Conservation (phyloP, 1,140 invertebrate species). For the Ooceraea biroi region DNA sequence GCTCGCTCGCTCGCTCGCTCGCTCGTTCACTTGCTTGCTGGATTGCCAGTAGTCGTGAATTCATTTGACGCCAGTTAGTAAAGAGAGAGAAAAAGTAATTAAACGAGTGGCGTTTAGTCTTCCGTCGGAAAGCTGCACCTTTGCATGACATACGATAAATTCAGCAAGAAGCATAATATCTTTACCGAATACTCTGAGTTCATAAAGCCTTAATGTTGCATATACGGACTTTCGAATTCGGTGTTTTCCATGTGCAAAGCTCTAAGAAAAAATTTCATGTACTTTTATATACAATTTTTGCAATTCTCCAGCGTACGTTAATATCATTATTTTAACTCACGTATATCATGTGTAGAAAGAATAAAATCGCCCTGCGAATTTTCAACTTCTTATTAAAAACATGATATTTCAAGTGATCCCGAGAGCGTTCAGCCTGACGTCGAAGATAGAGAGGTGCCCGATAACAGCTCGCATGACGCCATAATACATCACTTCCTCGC, state of each 20-base stretch:
- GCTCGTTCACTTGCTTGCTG: background rate
- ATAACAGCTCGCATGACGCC: slow-evolving; percentile 18
- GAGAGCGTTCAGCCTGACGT: background rate
- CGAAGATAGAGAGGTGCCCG: background rate
- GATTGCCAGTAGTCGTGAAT: slow-evolving; percentile 17
- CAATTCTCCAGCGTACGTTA: too few species aligned
- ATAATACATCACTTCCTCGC: slow-evolving; percentile 46
- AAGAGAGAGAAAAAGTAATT: slow-evolving; percentile 29
- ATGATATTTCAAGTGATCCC: background rate
- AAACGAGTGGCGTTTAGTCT: slow-evolving; percentile 19
- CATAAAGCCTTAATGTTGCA: too few species aligned
- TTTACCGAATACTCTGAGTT: too few species aligned
- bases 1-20: background rate
- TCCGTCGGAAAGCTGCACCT: background rate
- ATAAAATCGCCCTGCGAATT: too few species aligned
- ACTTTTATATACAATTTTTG: too few species aligned
- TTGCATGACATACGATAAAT: background rate
- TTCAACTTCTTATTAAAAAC: background rate
- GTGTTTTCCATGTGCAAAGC: too few species aligned
- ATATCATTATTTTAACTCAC: too few species aligned
- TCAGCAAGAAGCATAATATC: too few species aligned
- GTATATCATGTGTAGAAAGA: too few species aligned
- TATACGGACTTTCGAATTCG: too few species aligned
- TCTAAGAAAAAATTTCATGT: too few species aligned
- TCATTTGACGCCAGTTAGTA: slow-evolving; percentile 39